Conservation (phyloP, 2,113 vertebrate species). For the Cynopterus brachyotis region DNA sequence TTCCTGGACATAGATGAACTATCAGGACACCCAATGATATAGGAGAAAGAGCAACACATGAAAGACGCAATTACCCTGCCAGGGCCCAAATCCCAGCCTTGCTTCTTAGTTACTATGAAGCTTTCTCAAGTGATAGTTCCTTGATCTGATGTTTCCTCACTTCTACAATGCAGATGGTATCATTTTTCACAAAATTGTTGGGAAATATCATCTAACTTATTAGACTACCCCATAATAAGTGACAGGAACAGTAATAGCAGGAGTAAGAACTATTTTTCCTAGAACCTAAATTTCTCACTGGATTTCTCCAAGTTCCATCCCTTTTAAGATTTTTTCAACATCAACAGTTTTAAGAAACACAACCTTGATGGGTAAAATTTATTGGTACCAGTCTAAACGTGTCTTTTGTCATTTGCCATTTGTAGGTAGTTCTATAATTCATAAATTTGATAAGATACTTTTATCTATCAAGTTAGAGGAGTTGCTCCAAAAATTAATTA, state of each 20-base stretch:
- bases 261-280: background rate
- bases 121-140: background rate
- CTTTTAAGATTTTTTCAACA: background rate
- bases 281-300: background rate
- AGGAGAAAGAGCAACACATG: background rate
- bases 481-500: background rate
- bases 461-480: background rate
- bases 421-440: background rate
- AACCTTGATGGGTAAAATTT: background rate
- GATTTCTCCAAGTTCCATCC: background rate
- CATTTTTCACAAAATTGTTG: background rate
- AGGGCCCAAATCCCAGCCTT: background rate
- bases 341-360: background rate
- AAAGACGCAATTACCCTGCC: background rate
- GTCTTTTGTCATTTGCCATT: background rate
- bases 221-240: background rate
- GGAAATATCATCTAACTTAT: background rate
- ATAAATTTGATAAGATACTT: background rate
- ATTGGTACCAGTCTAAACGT: background rate
- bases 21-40: fast-evolving
- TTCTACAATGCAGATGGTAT: background rate
- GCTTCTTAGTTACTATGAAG: background rate
- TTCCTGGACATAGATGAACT: background rate
- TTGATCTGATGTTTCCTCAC: background rate
- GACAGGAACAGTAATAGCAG: background rate